Conservation (phyloP, 2,113 vertebrate genomes). For the Stegostoma tigrinum region DNA sequence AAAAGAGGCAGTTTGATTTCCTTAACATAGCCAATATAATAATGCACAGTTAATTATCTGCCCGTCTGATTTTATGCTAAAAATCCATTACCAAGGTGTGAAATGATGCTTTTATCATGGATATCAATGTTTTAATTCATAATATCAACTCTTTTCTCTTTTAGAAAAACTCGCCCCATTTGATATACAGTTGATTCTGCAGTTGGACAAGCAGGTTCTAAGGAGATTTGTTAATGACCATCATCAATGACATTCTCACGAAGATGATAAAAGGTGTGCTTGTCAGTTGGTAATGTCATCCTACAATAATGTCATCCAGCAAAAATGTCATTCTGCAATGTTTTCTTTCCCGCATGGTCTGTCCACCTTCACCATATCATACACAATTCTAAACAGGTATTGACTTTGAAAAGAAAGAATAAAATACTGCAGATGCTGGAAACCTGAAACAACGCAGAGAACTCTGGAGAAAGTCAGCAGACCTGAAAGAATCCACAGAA, state of each 20-base stretch:
- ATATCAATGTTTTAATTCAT: not conserved
- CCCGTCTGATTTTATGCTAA: not conserved
- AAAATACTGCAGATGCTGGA: no score
- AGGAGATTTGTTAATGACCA: not conserved
- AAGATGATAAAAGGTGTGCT: not conserved
- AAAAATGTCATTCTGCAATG: not conserved
- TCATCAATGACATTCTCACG: not conserved
- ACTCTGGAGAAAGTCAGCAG: no score
- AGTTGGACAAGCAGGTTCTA: not conserved
- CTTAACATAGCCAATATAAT: not conserved
- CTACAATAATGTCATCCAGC: not conserved
- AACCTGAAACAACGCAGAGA: no score
- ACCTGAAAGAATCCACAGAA: no score
- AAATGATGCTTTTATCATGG: not conserved
- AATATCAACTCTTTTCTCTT: not conserved
- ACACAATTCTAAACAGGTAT: not conserved
- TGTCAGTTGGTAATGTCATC: not conserved
- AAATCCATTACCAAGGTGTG: not conserved
- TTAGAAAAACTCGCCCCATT: not conserved
- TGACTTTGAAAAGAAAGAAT: not conserved
- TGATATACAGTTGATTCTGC: not conserved
- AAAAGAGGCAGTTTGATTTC: not conserved
- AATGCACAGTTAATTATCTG: slow-evolving; percentile 12
- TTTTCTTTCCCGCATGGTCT: not conserved
- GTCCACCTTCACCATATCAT: not conserved